phyloP scores from a whole-genome alignment of 2,113 vertebrate species.

The Hipposideros armiger region DNA sequence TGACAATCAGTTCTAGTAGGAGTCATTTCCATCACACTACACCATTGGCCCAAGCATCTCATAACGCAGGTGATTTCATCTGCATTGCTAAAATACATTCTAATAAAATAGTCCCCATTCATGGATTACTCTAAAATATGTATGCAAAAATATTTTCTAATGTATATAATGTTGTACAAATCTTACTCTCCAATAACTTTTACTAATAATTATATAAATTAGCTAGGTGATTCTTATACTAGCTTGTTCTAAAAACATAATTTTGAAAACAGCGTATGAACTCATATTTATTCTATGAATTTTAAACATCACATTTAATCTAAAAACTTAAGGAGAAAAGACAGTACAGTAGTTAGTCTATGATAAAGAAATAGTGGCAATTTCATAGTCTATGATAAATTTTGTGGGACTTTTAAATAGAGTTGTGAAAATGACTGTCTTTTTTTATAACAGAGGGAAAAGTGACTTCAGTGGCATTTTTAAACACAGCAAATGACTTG shows the following conservation, averaged over 20 bases:
- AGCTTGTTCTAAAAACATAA: not conserved
- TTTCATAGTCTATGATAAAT: slow-evolving; percentile 17
- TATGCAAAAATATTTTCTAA: not conserved
- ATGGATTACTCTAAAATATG: not conserved
- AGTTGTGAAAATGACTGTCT: not conserved
- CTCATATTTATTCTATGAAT: not conserved
- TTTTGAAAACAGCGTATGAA: not conserved
- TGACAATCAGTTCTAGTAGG: not conserved
- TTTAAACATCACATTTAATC: not conserved
- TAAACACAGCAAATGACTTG: not conserved
- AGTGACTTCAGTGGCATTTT: not conserved
- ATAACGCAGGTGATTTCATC: not conserved
- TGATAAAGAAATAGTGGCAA: not conserved
- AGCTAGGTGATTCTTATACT: not conserved
- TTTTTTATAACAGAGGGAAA: slow-evolving; percentile 12
- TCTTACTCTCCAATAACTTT: not conserved
- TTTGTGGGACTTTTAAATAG: not conserved
- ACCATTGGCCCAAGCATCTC: fast-evolving
- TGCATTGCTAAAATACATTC: not conserved
- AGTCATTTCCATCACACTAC: not conserved
- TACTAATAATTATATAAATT: not conserved
- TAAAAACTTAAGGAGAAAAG: slow-evolving; percentile 10
- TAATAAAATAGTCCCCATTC: not conserved
- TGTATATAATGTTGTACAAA: not conserved
- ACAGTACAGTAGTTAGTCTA: not conserved